These are phyloP conservation scores for Proisotoma minuta DNA, from an alignment of 2,888 invertebrate species.

Conservation along the genomic window DNA sequence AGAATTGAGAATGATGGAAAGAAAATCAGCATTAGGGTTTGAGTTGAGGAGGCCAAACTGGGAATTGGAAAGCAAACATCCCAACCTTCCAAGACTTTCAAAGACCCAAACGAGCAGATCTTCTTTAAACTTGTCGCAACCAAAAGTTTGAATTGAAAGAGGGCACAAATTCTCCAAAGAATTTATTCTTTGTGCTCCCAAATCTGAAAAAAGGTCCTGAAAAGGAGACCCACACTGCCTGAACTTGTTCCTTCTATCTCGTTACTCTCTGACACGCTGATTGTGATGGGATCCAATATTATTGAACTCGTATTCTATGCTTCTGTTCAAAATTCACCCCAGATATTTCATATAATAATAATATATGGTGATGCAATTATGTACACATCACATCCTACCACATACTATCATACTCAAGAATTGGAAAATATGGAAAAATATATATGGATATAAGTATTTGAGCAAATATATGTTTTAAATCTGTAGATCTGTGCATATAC, in stretches of 20 bases:
- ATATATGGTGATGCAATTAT: no score
- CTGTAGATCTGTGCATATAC: no score
- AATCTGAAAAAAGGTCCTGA: conserved; percentile 2
- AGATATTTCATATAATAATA: no score
- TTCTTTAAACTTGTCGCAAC: conserved; percentile 1
- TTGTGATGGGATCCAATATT: not conserved
- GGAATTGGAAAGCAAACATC: conserved; percentile 13
- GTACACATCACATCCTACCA: no score
- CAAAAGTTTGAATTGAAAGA: conserved; percentile 14
- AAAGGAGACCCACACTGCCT: not conserved
- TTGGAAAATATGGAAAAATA: no score
- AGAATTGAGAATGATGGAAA: not conserved
- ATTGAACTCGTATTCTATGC: no score
- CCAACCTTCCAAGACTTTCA: no score
- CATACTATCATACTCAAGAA: no score
- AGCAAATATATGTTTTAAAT: no score
- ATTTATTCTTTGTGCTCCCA: conserved; percentile 3
- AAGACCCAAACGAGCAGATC: not conserved
- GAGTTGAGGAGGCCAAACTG: conserved; percentile 10
- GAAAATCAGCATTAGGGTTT: conserved; percentile 12
- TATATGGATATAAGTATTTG: no score
- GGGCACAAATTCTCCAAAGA: conserved; percentile 10
- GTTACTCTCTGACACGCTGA: not conserved
- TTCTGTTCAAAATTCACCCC: no score
- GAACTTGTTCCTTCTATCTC: not conserved